phyloP scores from a whole-genome alignment of 2,888 invertebrate genomes.

The Glaucopsyche alexis region DNA sequence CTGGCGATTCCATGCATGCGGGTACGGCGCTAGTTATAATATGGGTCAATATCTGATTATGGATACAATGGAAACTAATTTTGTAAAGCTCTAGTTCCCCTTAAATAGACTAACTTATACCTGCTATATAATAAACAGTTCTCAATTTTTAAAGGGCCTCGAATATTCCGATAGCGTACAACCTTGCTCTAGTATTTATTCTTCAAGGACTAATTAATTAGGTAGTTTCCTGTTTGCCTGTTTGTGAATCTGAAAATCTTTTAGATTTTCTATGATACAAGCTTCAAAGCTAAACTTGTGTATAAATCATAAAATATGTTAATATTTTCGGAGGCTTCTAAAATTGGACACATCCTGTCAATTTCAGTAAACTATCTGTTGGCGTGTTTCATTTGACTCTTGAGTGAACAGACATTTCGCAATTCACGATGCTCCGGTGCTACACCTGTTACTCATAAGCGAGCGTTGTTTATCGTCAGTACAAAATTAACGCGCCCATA shows the following conservation, averaged over 20 bases:
- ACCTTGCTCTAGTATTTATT: background rate
- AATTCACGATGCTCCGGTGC: background rate
- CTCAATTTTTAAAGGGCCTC: background rate
- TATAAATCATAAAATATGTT: background rate
- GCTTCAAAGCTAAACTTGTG: too few relatives aligned
- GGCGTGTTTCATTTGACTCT: slow-evolving; percentile 8
- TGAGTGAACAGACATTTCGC: background rate
- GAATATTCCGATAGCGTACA: background rate
- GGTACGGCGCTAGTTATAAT: slow-evolving; percentile 23
- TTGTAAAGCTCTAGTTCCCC: background rate
- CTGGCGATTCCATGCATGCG: slow-evolving; percentile 33
- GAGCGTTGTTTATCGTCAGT: background rate
- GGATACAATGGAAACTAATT: slow-evolving; percentile 12
- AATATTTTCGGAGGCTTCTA: background rate
- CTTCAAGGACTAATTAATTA: background rate
- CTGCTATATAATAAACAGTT: background rate
- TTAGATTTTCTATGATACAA: too few relatives aligned
- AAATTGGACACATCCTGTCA: background rate
- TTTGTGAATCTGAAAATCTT: background rate
- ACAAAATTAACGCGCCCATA: slow-evolving; percentile 23
- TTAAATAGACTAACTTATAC: background rate
- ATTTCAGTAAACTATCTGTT: background rate
- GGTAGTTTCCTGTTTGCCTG: background rate
- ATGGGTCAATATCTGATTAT: background rate
- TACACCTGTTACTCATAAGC: slow-evolving; percentile 12